Evolutionary conservation across 2,888 invertebrate genomes (phyloP).

Genomic region (Protula sp.): DNA sequence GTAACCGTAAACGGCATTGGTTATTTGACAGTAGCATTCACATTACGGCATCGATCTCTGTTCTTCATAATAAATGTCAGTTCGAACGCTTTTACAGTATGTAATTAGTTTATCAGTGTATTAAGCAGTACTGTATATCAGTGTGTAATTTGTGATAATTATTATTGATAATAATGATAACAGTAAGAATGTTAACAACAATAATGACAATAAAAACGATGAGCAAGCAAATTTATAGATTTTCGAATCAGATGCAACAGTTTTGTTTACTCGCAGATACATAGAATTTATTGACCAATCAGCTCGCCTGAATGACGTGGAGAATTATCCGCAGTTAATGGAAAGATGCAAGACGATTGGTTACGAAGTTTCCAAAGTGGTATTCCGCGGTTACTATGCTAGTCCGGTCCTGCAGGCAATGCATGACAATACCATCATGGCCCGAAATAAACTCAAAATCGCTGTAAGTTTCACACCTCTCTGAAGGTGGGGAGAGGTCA

Average conservation of each 20-base stretch:
- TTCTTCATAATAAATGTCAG: too few relatives aligned
- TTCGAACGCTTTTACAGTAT: too few relatives aligned
- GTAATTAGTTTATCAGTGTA: too few relatives aligned
- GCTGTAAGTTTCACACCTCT: conserved; percentile 26
- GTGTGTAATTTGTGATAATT: background rate
- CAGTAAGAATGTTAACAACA: too few relatives aligned
- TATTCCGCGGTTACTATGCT: conserved; percentile 46
- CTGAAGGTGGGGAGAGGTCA: background rate
- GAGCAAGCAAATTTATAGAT: too few relatives aligned
- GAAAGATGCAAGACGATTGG: conserved; percentile 41
- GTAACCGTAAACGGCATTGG: too few relatives aligned
- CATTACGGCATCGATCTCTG: too few relatives aligned
- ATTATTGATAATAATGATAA: too few relatives aligned
- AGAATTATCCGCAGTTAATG: conserved; percentile 36
- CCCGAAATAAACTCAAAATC: conserved; percentile 39
- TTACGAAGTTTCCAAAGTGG: conserved; percentile 42
- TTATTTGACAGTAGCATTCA: too few relatives aligned
- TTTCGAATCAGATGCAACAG: too few relatives aligned
- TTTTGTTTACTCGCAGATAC: conserved; percentile 26
- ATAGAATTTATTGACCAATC: conserved; percentile 46
- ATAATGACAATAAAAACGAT: too few relatives aligned
- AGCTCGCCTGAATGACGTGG: conserved; percentile 37
- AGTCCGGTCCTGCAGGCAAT: conserved; percentile 40
- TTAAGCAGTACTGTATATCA: background rate
- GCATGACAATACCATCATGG: conserved; percentile 43